These are phyloP conservation scores for Cacatua alba DNA, from an alignment of 2,113 vertebrate species.

Conservation along the genomic window DNA sequence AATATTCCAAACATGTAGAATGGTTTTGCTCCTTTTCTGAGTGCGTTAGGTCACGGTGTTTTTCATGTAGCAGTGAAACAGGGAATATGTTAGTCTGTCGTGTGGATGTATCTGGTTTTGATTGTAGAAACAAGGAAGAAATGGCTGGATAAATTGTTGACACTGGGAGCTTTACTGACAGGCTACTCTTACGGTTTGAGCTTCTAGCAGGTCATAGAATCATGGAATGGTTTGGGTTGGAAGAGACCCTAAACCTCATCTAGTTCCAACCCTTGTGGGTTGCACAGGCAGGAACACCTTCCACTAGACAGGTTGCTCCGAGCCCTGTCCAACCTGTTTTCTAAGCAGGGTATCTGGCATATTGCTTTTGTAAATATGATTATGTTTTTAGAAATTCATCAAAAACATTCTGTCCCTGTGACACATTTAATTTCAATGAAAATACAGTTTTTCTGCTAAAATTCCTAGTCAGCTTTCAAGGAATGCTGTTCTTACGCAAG, in stretches of 20 bases:
- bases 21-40: background rate
- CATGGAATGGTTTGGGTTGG: background rate
- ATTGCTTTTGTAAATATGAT: background rate
- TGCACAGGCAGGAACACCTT: background rate
- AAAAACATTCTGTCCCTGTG: background rate
- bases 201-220: background rate
- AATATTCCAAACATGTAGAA: background rate
- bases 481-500: background rate
- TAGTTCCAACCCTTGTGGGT: background rate
- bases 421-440: background rate
- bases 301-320: background rate
- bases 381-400: background rate
- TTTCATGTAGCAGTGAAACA: background rate
- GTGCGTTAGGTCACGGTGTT: background rate
- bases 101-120: rapidly evolving
- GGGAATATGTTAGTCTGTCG: background rate
- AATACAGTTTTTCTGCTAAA: background rate
- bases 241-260: background rate
- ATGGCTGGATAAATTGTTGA: background rate
- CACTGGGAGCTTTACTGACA: background rate
- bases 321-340: background rate
- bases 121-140: background rate
- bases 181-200: background rate
- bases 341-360: background rate
- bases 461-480: background rate